Percentiles rank a stretch among this genome's conserved stretches.
Evolutionary conservation across 2,888 invertebrate species (phyloP).

Genomic region (Trissoscelio sp.): DNA sequence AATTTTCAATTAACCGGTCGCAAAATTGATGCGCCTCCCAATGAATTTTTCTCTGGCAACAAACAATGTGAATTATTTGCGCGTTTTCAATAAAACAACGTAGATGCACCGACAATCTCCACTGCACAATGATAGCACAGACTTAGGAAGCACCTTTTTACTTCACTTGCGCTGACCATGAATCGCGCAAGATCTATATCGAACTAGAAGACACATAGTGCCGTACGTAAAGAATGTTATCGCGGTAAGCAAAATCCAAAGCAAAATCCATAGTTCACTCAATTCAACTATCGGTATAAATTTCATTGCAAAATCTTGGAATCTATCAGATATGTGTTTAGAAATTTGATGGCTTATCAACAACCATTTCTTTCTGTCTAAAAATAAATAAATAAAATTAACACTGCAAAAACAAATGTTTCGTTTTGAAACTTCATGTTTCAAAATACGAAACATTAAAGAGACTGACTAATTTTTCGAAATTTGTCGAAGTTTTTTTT

Average conservation of each 20-base stretch:
- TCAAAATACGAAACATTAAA: no score
- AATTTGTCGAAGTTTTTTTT: no score
- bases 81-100: constrained; percentile 25
- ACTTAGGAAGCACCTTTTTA: constrained; percentile 67
- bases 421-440: no score
- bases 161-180: constrained; percentile 70
- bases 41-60: neutral
- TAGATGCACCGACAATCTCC: constrained; percentile 18
- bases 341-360: no score
- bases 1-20: constrained; percentile 28
- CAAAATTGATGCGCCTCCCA: constrained; percentile 9
- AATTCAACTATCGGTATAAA: constrained; percentile 44
- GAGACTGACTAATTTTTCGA: no score
- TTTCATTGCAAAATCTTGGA: constrained; percentile 18
- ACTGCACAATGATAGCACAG: constrained; percentile 43
- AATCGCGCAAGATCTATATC: constrained; percentile 74
- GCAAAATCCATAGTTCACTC: constrained; percentile 72
- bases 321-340: constrained; percentile 1
- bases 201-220: constrained; percentile 72
- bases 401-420: no score
- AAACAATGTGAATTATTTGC: constrained; percentile 26
- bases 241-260: constrained; percentile 72
- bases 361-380: no score
- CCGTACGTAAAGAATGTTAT: constrained; percentile 75
- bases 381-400: no score